Conservation (phyloP, 2,888 invertebrate species). For the Chloroclysta siterata region DNA sequence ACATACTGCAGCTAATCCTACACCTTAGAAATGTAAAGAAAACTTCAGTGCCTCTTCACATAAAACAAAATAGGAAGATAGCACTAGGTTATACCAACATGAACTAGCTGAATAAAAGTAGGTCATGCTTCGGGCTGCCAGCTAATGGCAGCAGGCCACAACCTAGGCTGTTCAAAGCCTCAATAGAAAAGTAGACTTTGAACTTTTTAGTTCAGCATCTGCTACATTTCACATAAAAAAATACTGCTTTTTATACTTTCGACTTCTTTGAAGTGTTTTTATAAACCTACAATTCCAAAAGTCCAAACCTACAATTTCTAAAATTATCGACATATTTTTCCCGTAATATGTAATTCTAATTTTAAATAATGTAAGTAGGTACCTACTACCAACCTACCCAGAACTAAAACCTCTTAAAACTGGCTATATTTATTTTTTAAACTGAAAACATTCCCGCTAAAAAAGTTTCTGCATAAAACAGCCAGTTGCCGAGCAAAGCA, state of each 20-base stretch:
- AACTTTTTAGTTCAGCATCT: background rate
- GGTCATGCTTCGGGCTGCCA: constrained; percentile 46
- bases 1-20: background rate
- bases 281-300: too few relatives aligned
- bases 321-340: too few relatives aligned
- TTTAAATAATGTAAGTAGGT: too few relatives aligned
- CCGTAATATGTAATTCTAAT: too few relatives aligned
- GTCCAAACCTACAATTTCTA: too few relatives aligned
- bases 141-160: constrained; percentile 41
- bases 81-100: constrained; percentile 60
- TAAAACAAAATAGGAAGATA: constrained; percentile 31
- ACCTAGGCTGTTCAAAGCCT: constrained; percentile 14
- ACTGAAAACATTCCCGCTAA: background rate
- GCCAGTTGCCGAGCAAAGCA: constrained; percentile 11
- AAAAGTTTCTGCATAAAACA: constrained; percentile 17
- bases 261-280: background rate
- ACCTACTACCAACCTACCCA: background rate
- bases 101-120: constrained; percentile 51
- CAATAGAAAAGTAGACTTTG: constrained; percentile 12
- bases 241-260: background rate
- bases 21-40: background rate
- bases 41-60: background rate
- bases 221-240: background rate
- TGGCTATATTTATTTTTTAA: background rate
- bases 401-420: background rate